Conservation (phyloP, 2,888 invertebrate genomes). For the Gymnoscelis rufifasciata region DNA sequence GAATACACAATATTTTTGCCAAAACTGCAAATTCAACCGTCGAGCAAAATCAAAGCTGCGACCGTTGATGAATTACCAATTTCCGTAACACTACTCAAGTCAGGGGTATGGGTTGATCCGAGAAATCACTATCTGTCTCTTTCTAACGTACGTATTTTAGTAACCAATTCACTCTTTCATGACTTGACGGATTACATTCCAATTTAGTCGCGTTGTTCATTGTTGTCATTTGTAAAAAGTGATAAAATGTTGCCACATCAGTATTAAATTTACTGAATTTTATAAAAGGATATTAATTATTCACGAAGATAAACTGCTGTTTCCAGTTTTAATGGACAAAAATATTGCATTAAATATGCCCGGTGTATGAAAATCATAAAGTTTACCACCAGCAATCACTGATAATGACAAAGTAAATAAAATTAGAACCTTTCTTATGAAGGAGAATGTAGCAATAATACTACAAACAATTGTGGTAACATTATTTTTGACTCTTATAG, state of each 20-base stretch:
- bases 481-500: too few relatives aligned
- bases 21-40: slow-evolving; percentile 41
- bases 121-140: slow-evolving; percentile 27
- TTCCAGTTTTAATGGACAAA: too few relatives aligned
- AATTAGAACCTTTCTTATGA: too few relatives aligned
- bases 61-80: slow-evolving; percentile 51
- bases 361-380: too few relatives aligned
- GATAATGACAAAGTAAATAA: too few relatives aligned
- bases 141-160: slow-evolving; percentile 14
- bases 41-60: slow-evolving; percentile 63
- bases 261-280: not conserved
- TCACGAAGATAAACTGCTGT: too few relatives aligned
- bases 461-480: too few relatives aligned
- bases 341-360: too few relatives aligned
- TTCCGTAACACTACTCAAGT: slow-evolving; percentile 32
- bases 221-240: slow-evolving; percentile 27
- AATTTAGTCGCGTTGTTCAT: slow-evolving; percentile 36
- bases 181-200: slow-evolving; percentile 29
- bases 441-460: too few relatives aligned
- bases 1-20: slow-evolving; percentile 31
- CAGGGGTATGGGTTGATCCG: slow-evolving; percentile 18
- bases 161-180: slow-evolving; percentile 31
- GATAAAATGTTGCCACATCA: slow-evolving; percentile 21
- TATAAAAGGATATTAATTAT: too few relatives aligned
- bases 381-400: too few relatives aligned